phyloP scores from a whole-genome alignment of 37 sponge, comb jelly and placozoan genomes.

The Lycopodina hypogea region DNA sequence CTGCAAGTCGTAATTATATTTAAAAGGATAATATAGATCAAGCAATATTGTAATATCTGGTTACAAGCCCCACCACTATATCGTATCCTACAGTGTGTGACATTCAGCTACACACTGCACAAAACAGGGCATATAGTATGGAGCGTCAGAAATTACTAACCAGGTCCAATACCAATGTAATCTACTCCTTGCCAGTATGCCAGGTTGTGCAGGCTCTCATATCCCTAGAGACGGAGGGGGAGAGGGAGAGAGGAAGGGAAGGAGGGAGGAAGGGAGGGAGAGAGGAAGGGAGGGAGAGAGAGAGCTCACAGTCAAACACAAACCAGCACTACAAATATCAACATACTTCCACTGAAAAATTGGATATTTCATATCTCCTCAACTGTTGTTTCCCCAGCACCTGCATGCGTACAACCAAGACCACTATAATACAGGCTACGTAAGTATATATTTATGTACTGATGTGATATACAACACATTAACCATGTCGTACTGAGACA shows the following conservation, averaged over 20 bases:
- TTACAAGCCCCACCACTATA: too few relatives aligned
- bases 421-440: not conserved
- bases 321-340: not conserved
- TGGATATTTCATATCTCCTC: conserved; percentile 68
- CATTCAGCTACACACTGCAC: too few relatives aligned
- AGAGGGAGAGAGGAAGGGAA: conserved; percentile 21
- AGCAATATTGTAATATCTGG: too few relatives aligned
- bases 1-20: too few relatives aligned
- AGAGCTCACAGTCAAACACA: not conserved
- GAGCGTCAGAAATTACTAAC: conserved; percentile 2
- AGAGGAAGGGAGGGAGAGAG: conserved; percentile 26
- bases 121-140: too few relatives aligned
- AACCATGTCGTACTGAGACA: conserved; percentile 1
- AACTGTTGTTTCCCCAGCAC: conserved; percentile 21
- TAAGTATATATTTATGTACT: not conserved
- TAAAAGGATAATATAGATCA: too few relatives aligned
- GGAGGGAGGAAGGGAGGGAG: conserved; percentile 22
- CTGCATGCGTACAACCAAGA: conserved; percentile 10
- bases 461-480: not conserved
- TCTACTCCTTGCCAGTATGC: conserved; percentile 71
- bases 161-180: conserved; percentile 81
- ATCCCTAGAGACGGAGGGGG: conserved; percentile 46
- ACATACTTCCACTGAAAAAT: conserved; percentile 59
- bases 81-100: too few relatives aligned
- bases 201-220: conserved; percentile 60